These are phyloP conservation scores for Hoplodrina ambigua DNA, from an alignment of 2,888 invertebrate genomes.

Conservation along the genomic window DNA sequence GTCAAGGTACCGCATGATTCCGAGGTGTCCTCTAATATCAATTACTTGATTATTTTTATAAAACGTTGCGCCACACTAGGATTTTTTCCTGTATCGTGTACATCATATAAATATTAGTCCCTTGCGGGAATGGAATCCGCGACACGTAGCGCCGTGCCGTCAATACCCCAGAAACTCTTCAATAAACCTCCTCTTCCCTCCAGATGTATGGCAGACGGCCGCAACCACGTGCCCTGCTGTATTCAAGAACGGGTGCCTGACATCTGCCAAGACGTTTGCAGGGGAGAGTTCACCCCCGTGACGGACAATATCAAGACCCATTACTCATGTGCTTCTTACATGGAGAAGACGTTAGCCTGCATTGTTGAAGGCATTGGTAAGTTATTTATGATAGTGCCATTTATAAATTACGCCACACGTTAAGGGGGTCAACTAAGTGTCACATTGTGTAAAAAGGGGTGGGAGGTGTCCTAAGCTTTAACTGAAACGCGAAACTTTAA, in stretches of 20 bases:
- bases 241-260: conserved; percentile 95
- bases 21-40: no score
- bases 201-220: conserved; percentile 94
- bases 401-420: not conserved
- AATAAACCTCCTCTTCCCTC: not conserved
- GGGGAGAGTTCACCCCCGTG: conserved; percentile 96
- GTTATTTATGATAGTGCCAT: conserved; percentile 30
- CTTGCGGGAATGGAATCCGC: no score
- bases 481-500: no score
- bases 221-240: conserved; percentile 96
- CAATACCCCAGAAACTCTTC: no score
- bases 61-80: no score
- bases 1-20: not conserved
- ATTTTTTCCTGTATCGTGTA: no score
- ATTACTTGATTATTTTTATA: no score
- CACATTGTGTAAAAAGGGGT: no score
- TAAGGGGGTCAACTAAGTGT: no score
- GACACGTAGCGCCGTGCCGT: no score
- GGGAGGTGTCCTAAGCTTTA: no score
- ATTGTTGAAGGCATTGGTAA: conserved; percentile 94
- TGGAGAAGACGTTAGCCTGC: conserved; percentile 95
- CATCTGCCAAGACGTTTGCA: conserved; percentile 96
- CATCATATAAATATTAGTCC: no score
- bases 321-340: conserved; percentile 95
- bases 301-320: conserved; percentile 96